A percentile compares a stretch with the other conserved stretches of the same genome.
Conservation (phyloP, 2,888 invertebrate species). For the Trissoscelio sp. region DNA sequence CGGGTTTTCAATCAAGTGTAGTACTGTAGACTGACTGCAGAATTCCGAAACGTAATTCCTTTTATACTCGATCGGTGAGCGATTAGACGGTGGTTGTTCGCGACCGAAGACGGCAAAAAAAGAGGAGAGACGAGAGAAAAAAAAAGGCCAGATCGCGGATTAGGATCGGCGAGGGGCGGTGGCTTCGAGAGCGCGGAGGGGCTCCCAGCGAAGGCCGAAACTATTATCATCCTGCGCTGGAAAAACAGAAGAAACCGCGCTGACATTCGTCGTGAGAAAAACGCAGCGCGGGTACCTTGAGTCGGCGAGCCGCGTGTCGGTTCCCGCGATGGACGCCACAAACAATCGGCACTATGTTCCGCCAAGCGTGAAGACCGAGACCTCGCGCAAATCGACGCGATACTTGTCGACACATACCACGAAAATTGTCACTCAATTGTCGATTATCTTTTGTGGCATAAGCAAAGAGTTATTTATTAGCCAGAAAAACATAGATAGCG, state of each 20-base stretch:
- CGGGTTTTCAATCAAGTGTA: slow-evolving; percentile 67
- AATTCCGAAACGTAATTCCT: slow-evolving; percentile 62
- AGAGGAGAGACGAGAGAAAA: slow-evolving; percentile 41
- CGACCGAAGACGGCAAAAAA: slow-evolving; percentile 55
- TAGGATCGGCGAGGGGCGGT: slow-evolving; percentile 66
- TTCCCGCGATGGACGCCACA: slow-evolving; percentile 64
- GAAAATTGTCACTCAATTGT: slow-evolving; percentile 53
- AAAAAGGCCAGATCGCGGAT: slow-evolving; percentile 62
- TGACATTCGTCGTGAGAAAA: slow-evolving; percentile 76
- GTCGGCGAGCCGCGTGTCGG: slow-evolving; percentile 65
- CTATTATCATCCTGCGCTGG: slow-evolving; percentile 73
- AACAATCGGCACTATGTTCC: slow-evolving; percentile 72
- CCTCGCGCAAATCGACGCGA: slow-evolving; percentile 74
- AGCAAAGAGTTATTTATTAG: no score
- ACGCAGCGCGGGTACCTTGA: slow-evolving; percentile 70
- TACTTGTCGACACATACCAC: slow-evolving; percentile 66
- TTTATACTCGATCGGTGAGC: slow-evolving; percentile 75
- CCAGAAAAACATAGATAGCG: no score
- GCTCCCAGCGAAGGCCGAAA: slow-evolving; percentile 75
- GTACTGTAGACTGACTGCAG: slow-evolving; percentile 77
- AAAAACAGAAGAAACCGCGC: slow-evolving; percentile 70
- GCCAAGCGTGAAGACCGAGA: slow-evolving; percentile 76
- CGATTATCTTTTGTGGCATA: slow-evolving; percentile 4
- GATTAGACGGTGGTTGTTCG: slow-evolving; percentile 66
- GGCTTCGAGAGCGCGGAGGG: slow-evolving; percentile 66